Evolutionary conservation across 2,888 invertebrate genomes (phyloP).

Genomic region (Geophilus truncorum): DNA sequence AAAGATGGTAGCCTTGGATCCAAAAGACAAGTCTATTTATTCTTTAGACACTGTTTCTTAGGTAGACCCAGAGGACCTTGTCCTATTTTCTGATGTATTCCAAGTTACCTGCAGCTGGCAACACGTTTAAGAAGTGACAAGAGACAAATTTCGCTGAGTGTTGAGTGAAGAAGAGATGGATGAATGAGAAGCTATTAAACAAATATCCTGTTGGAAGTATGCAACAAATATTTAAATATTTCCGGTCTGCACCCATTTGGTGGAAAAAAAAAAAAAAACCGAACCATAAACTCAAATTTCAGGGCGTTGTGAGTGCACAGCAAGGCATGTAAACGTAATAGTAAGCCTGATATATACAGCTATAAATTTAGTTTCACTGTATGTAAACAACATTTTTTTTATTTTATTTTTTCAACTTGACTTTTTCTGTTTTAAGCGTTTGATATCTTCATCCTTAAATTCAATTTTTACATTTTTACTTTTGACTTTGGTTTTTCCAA

Average conservation of each 20-base stretch:
- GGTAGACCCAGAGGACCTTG: conserved; percentile 22
- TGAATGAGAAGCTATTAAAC: not conserved
- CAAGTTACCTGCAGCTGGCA: not conserved
- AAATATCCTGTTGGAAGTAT: not conserved
- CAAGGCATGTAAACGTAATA: no score
- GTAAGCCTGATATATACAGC: no score
- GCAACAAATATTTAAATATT: no score
- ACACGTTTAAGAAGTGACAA: not conserved
- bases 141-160: not conserved
- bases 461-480: not conserved
- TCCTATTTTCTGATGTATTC: not conserved
- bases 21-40: conserved; percentile 22
- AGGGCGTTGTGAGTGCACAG: no score
- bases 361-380: no score
- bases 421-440: not conserved
- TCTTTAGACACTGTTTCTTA: conserved; percentile 14
- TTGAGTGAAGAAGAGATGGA: not conserved
- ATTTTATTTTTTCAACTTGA: no score
- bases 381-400: no score
- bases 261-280: no score
- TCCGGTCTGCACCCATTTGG: no score
- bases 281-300: no score
- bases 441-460: not conserved
- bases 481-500: not conserved
- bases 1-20: conserved; percentile 17